Evolutionary conservation across 2,888 invertebrate species (phyloP), one percentile per base, ranked within the genome.

Genomic region (Synanthedon formicaeformis): DNA sequence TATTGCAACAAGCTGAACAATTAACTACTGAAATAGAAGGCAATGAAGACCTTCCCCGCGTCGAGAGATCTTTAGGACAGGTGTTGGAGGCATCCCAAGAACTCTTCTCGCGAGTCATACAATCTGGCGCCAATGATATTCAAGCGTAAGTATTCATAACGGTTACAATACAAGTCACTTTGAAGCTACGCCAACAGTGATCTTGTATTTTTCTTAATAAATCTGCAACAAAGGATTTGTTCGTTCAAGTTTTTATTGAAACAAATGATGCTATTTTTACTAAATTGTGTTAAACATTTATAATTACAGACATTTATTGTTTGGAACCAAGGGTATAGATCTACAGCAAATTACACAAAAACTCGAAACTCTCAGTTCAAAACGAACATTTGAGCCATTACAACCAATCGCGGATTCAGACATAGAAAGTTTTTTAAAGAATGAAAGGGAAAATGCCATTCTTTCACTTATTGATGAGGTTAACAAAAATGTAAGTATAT

Each of bases 371-470:
- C 89, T 98, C 2, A 96, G 94, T 73, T 92, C 96, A 6, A 92
- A 95, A 56, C 90, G 92, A 53, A 94, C 95, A n/a, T 94, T 95
- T 66, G 95, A 95, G 74, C 95, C 97, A 0, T 86, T 97, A 18
- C 96, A 97, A 81, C 96, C 97, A 0, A 93, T 96, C 51, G 92
- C 94, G 41, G 97, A 97, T 70, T 94, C 96, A 14, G 97, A 98
- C 76, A 93, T 98, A 60, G 93, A 94, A 61, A 94, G 94, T 65
- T 97, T 94, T 75, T 81, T 98, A 14, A 93, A 94, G 73, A 97
- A 97, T 89, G 97, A 98, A 83, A 91, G 95, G 57, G 96, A 97
- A 84, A 98, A 97, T 90, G 96, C 96, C 0, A 94, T 98, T 66
- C 82, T 98, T 13, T 93, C 95, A 4, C 92, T 96, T 2, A 95